These are phyloP conservation scores for Macrotis lagotis DNA, from an alignment of 2,113 vertebrate genomes.

Conservation along the genomic window DNA sequence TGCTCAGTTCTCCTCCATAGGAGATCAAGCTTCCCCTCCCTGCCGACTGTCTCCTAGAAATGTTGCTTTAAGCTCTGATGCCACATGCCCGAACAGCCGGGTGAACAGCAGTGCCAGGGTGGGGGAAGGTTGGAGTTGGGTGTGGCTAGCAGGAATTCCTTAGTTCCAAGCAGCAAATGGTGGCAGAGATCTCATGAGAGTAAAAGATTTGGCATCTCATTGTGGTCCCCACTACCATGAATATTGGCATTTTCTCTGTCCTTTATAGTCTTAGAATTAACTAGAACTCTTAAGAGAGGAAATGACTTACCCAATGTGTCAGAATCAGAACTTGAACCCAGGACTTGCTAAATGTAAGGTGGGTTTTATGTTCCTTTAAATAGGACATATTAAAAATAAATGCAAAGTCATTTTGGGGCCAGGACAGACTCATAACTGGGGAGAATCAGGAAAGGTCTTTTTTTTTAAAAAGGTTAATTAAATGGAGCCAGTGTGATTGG, in stretches of 20 bases:
- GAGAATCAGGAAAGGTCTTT: background rate
- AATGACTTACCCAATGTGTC: background rate
- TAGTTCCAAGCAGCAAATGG: background rate
- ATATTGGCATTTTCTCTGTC: background rate
- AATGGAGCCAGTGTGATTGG: background rate
- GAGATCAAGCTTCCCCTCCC: background rate
- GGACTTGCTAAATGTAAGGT: background rate
- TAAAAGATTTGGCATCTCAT: background rate
- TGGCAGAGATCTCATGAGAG: background rate
- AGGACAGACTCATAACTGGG: background rate
- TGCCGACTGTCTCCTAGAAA: background rate
- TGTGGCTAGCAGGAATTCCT: background rate
- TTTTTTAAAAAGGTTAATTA: background rate
- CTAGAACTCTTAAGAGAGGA: background rate
- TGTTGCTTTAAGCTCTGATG: background rate
- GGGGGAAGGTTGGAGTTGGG: background rate
- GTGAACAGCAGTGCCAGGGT: background rate
- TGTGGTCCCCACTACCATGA: background rate
- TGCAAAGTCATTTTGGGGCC: background rate
- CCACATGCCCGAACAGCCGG: fast-evolving
- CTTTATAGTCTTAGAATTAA: background rate
- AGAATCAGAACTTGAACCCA: background rate
- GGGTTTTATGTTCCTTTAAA: background rate
- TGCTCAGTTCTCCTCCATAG: background rate
- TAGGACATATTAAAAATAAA: background rate